Conservation (phyloP, 2,888 invertebrate species). For the Amiota communis region DNA sequence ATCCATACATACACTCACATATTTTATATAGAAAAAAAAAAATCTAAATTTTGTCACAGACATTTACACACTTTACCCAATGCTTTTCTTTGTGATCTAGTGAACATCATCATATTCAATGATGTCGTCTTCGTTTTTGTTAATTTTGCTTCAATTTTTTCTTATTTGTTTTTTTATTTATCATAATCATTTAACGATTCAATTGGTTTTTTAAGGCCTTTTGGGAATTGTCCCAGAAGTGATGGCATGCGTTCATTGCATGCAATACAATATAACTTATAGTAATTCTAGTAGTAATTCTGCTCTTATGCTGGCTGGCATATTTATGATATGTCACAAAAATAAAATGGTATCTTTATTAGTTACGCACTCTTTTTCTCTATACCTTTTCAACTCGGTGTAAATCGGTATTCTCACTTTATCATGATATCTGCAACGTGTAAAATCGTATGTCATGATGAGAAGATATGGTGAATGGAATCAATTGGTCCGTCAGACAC, state of each 20-base stretch:
- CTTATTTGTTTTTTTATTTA: neutral
- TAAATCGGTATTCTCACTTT: too few relatives aligned
- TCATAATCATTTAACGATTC: neutral
- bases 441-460: too few relatives aligned
- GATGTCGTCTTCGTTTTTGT: neutral
- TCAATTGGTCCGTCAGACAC: too few relatives aligned
- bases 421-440: too few relatives aligned
- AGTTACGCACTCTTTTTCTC: too few relatives aligned
- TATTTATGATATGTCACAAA: neutral
- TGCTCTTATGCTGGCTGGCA: neutral
- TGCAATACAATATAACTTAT: neutral
- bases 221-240: neutral
- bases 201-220: conserved; percentile 8
- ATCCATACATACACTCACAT: conserved; percentile 8
- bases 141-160: neutral
- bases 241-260: neutral
- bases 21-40: neutral
- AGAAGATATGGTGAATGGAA: too few relatives aligned
- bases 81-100: neutral
- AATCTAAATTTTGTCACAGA: neutral
- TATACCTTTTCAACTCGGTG: too few relatives aligned
- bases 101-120: neutral
- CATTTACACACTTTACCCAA: neutral
- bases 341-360: neutral
- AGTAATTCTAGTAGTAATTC: too few relatives aligned